A percentile compares a stretch with the other conserved stretches of the same genome.
Conservation (phyloP, 2,797 vertebrate species). For the Miichthys miiuy region DNA sequence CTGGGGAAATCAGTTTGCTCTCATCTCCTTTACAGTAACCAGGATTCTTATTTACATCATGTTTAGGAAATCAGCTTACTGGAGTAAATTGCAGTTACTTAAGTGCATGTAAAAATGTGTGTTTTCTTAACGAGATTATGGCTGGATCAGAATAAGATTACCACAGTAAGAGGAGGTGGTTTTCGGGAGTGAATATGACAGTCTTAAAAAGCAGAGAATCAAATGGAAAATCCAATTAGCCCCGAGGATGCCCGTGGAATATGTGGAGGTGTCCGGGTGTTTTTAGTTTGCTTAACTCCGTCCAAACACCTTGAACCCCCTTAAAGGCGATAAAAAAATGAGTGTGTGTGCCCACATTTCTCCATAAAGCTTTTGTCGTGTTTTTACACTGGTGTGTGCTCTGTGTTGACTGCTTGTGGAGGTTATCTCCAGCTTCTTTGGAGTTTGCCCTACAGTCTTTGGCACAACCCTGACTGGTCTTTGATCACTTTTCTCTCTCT, state of each 20-base stretch:
- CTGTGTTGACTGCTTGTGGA: slow-evolving; percentile 15
- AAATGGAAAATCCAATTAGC: slow-evolving; percentile 30
- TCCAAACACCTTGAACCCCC: slow-evolving; percentile 6
- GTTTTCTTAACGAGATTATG: background rate
- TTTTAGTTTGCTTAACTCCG: slow-evolving; percentile 29
- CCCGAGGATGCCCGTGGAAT: slow-evolving; percentile 5
- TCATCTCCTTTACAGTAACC: background rate
- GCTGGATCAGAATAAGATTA: background rate
- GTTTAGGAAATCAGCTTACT: background rate
- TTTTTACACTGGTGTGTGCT: slow-evolving; percentile 16
- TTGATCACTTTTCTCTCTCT: slow-evolving; percentile 54
- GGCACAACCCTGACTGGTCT: slow-evolving; percentile 48
- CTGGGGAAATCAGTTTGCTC: background rate
- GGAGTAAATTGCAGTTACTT: background rate
- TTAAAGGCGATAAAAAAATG: slow-evolving; percentile 4
- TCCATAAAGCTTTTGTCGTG: slow-evolving; percentile 31
- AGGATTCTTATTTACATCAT: background rate
- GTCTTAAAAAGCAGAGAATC: slow-evolving; percentile 6
- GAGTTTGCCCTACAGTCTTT: slow-evolving; percentile 51
- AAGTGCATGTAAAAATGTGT: background rate
- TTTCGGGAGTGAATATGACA: slow-evolving; percentile 9
- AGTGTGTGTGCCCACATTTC: slow-evolving; percentile 7
- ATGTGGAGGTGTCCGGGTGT: slow-evolving; percentile 28
- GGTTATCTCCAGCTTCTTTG: slow-evolving; percentile 47
- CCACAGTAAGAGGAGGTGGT: background rate